Conservation (phyloP, 2,888 invertebrate genomes). For the Pandemis cinnamomeana region DNA sequence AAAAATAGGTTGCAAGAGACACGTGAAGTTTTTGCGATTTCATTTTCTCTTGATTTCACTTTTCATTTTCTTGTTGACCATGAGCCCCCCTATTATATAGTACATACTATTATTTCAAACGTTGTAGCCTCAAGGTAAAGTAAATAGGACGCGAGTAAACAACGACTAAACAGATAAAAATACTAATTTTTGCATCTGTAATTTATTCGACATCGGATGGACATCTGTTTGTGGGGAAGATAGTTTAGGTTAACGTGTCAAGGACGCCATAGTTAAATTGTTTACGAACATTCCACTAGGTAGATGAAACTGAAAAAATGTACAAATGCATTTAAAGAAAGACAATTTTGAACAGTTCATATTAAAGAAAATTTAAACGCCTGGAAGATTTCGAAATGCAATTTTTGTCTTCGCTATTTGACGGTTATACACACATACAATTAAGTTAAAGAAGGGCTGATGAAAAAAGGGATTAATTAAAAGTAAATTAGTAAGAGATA, state of each 20-base stretch:
- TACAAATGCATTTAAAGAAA: background rate
- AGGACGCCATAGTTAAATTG: background rate
- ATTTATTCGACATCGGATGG: background rate
- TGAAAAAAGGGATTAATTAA: too few relatives aligned
- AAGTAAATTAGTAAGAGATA: too few relatives aligned
- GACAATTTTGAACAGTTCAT: background rate
- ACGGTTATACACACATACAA: too few relatives aligned
- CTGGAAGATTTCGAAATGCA: background rate
- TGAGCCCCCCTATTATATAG: too few relatives aligned
- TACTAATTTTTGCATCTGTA: background rate
- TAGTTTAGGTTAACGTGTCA: background rate
- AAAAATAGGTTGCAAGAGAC: background rate
- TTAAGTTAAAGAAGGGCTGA: too few relatives aligned
- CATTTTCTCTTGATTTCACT: background rate
- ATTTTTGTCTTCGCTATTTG: background rate
- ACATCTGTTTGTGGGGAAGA: conserved; percentile 10
- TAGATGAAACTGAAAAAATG: too few relatives aligned
- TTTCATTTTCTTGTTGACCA: too few relatives aligned
- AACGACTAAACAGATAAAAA: background rate
- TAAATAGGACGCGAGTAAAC: too few relatives aligned
- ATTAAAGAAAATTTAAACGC: background rate
- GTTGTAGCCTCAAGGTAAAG: background rate
- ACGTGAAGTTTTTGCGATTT: too few relatives aligned
- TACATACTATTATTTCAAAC: too few relatives aligned
- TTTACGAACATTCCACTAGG: background rate